A percentile compares a stretch with the other conserved stretches of the same genome.
These are phyloP conservation scores for Nothoprocta perdicaria DNA, from an alignment of 2,113 vertebrate species.

Conservation along the genomic window DNA sequence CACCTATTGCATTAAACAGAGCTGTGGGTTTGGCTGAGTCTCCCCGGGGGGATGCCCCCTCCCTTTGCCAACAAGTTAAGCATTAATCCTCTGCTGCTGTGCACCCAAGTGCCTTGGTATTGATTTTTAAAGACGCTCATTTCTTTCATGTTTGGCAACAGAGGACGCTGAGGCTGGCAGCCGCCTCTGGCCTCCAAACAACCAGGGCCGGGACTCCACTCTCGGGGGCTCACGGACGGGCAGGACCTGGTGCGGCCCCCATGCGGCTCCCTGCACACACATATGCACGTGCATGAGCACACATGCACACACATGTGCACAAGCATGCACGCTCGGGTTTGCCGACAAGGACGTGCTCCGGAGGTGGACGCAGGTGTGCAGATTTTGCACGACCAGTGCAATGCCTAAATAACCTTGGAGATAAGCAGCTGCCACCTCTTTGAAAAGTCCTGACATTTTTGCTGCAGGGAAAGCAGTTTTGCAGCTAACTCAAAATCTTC, in stretches of 20 bases:
- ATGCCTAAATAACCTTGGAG: not conserved
- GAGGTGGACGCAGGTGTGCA: too few relatives aligned
- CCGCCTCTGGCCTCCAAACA: too few relatives aligned
- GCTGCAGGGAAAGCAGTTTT: not conserved
- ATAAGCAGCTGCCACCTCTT: not conserved
- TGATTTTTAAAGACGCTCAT: constrained; percentile 61
- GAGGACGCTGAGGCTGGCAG: too few relatives aligned
- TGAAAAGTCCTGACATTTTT: not conserved
- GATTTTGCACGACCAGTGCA: not conserved
- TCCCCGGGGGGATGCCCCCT: not conserved
- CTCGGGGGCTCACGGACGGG: too few relatives aligned
- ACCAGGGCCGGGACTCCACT: too few relatives aligned
- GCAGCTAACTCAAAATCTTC: not conserved
- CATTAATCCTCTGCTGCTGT: constrained; percentile 56
- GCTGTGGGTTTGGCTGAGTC: constrained; percentile 36
- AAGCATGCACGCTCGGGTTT: too few relatives aligned
- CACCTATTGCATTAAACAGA: constrained; percentile 36
- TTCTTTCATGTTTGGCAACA: constrained; percentile 35
- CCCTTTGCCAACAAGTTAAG: constrained; percentile 39
- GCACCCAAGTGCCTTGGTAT: constrained; percentile 50
- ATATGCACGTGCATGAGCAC: too few relatives aligned
- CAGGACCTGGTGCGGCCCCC: too few relatives aligned
- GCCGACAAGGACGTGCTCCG: too few relatives aligned
- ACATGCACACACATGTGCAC: too few relatives aligned
- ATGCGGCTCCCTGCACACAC: too few relatives aligned